Evolutionary conservation across 2,888 invertebrate genomes (phyloP).

Genomic region (Liopterus haemorrhoidalis): DNA sequence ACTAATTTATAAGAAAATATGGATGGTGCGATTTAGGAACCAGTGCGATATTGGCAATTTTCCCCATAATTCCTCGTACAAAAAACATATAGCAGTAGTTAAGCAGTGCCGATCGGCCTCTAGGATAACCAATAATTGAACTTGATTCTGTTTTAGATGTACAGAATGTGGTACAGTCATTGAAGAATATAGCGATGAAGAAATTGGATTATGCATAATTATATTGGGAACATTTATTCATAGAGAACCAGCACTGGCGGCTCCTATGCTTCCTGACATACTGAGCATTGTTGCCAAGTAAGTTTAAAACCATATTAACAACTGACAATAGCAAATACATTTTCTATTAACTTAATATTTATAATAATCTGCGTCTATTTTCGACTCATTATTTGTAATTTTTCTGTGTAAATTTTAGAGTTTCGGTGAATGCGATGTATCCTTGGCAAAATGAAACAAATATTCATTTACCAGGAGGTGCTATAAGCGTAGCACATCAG

Average conservation of each 20-base stretch:
- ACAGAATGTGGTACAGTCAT: constrained; percentile 84
- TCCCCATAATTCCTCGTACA: not conserved
- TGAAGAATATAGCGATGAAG: constrained; percentile 95
- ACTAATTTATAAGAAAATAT: no score
- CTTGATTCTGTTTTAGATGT: constrained; percentile 48
- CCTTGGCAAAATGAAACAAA: constrained; percentile 86
- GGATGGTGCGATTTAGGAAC: no score
- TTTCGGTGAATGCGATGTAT: constrained; percentile 72
- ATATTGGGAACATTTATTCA: constrained; percentile 94
- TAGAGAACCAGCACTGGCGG: constrained; percentile 91
- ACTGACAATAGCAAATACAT: constrained; percentile 8
- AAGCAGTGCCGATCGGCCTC: no score
- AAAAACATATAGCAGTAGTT: no score
- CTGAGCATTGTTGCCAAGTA: constrained; percentile 83
- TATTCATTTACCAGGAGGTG: constrained; percentile 88
- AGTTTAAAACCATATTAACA: constrained; percentile 27
- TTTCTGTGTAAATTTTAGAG: constrained; percentile 47
- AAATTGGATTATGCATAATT: constrained; percentile 88
- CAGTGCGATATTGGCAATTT: no score
- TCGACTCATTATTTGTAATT: constrained; percentile 16
- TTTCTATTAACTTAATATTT: constrained; percentile 1
- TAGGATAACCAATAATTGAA: no score
- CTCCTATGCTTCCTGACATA: constrained; percentile 86
- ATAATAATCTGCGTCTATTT: constrained; percentile 6
- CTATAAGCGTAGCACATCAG: constrained; percentile 93